phyloP scores from a whole-genome alignment of 2,888 invertebrate genomes.

The Yponomeuta malinellus region DNA sequence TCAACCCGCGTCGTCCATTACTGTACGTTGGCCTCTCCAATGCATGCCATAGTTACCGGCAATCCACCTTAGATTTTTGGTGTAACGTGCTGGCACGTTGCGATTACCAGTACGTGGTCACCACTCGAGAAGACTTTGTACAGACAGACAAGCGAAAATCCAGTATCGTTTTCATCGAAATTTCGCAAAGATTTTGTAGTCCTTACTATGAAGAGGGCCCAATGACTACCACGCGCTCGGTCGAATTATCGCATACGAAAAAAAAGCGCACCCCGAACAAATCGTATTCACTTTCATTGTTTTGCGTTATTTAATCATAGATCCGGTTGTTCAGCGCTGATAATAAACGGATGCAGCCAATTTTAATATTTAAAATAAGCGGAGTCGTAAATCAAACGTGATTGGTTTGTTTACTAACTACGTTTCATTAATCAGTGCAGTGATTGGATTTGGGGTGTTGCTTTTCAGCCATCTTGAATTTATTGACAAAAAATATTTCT shows the following conservation, averaged over 20 bases:
- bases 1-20: too few species aligned
- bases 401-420: constrained; percentile 38
- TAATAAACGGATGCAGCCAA: constrained; percentile 43
- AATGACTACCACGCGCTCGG: constrained; percentile 24
- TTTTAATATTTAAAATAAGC: constrained; percentile 47
- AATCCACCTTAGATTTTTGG: too few species aligned
- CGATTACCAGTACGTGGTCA: too few species aligned
- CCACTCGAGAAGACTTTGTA: too few species aligned
- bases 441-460: constrained; percentile 32
- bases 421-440: neutral
- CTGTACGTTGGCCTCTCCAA: too few species aligned
- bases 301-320: constrained; percentile 52
- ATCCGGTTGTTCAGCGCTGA: constrained; percentile 43
- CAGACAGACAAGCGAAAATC: too few species aligned
- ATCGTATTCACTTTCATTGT: neutral
- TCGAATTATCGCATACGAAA: constrained; percentile 22
- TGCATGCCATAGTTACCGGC: too few species aligned
- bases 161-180: too few species aligned
- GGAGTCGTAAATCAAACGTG: constrained; percentile 49
- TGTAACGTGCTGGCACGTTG: too few species aligned
- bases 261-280: constrained; percentile 30
- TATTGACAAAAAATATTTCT: too few species aligned
- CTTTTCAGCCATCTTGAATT: neutral
- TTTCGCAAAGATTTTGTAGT: neutral
- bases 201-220: constrained; percentile 23